Evolutionary conservation across 2,888 invertebrate species (phyloP).

Genomic region (Ophraella communa): DNA sequence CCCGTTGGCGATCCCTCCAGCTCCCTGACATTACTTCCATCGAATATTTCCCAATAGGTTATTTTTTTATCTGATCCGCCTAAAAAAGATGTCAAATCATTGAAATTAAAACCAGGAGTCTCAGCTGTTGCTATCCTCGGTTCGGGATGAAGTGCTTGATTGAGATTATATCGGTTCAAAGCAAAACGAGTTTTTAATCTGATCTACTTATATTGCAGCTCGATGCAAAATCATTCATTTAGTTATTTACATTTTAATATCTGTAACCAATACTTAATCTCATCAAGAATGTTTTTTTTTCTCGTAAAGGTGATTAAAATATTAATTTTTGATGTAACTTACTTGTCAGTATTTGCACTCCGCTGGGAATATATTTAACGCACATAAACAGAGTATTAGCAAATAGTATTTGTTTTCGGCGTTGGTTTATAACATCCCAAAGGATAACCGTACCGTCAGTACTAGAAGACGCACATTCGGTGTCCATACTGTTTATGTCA

Average conservation of each 20-base stretch:
- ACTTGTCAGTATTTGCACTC: conserved; percentile 69
- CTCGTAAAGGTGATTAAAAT: neutral
- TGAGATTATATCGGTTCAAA: no score
- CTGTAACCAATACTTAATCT: no score
- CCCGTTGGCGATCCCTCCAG: conserved; percentile 81
- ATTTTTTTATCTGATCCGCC: conserved; percentile 87
- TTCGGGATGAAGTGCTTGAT: no score
- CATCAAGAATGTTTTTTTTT: no score
- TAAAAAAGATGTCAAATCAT: conserved; percentile 61
- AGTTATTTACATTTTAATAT: no score
- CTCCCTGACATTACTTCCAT: conserved; percentile 84
- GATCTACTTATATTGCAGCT: no score
- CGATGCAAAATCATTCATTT: no score
- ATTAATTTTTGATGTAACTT: neutral
- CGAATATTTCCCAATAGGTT: conserved; percentile 88
- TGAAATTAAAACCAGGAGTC: neutral
- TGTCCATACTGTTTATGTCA: conserved; percentile 76
- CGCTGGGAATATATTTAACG: conserved; percentile 71
- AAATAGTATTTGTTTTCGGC: conserved; percentile 82
- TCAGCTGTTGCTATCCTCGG: no score
- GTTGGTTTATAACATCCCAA: conserved; percentile 81
- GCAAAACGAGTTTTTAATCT: no score
- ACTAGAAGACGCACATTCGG: conserved; percentile 87
- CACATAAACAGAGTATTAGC: conserved; percentile 86
- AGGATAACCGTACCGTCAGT: conserved; percentile 93